A percentile compares a stretch with the other conserved stretches of the same genome.
These are phyloP conservation scores for Odontamblyopus lacepedii DNA, from an alignment of 2,797 vertebrate genomes.

Conservation along the genomic window DNA sequence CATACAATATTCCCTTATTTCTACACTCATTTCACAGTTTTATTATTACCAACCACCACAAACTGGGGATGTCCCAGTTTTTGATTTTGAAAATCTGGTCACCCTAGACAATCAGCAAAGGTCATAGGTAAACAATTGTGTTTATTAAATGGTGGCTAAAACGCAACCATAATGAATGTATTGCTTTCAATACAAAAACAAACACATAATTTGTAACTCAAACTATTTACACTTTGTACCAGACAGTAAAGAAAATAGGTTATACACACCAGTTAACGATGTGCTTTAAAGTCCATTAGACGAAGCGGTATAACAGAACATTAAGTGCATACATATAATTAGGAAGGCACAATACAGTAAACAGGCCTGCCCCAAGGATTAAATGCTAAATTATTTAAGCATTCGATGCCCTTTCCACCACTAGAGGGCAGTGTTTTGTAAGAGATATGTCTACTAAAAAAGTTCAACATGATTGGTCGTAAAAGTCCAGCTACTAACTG, in stretches of 20 bases:
- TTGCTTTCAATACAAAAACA: conserved; percentile 9
- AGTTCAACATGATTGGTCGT: too few species aligned
- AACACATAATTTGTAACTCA: conserved; percentile 70
- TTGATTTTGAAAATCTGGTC: too few species aligned
- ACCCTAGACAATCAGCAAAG: neutral
- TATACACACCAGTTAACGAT: conserved; percentile 15
- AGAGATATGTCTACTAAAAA: neutral
- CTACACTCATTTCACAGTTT: too few species aligned
- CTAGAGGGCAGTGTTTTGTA: conserved; percentile 22
- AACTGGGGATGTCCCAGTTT: too few species aligned
- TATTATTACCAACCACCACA: too few species aligned
- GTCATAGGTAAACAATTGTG: conserved; percentile 7
- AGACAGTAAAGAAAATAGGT: conserved; percentile 38
- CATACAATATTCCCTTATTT: too few species aligned
- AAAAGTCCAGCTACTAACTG: too few species aligned
- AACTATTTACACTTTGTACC: conserved; percentile 65
- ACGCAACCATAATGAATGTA: conserved; percentile 82
- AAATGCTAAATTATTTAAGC: neutral
- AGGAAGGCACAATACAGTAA: conserved; percentile 81
- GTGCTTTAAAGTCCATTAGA: conserved; percentile 37
- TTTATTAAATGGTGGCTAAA: conserved; percentile 85
- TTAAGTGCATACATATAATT: conserved; percentile 47
- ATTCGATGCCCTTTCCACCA: conserved; percentile 23
- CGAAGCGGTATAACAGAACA: conserved; percentile 16
- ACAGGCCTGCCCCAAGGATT: too few species aligned